phyloP scores from a whole-genome alignment of 1,140 invertebrate genomes.

The Euborellia annulipes region DNA sequence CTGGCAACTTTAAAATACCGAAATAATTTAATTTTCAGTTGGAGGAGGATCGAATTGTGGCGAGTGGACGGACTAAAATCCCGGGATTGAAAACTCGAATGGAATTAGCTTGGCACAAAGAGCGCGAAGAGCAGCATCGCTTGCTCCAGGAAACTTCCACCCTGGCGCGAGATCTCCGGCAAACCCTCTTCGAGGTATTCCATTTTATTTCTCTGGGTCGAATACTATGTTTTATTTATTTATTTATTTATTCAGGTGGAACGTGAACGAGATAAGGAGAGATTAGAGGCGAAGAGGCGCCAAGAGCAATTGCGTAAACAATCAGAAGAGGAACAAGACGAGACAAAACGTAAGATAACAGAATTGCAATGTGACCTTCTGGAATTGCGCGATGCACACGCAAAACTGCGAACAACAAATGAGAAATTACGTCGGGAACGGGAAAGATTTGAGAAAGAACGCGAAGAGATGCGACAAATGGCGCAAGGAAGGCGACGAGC shows the following conservation, averaged over 20 bases:
- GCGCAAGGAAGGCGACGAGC: slow-evolving; percentile 33
- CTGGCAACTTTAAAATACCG: background rate
- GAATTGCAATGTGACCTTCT: slow-evolving; percentile 72
- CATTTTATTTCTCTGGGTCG: slow-evolving; percentile 8
- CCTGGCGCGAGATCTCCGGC: slow-evolving; percentile 70
- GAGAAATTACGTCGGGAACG: slow-evolving; percentile 77
- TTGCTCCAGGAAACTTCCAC: slow-evolving; percentile 81
- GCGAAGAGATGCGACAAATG: slow-evolving; percentile 44
- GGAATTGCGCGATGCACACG: slow-evolving; percentile 77
- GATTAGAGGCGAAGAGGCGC: slow-evolving; percentile 67
- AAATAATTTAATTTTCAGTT: slow-evolving; percentile 32
- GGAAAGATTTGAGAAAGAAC: slow-evolving; percentile 64
- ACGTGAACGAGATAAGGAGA: slow-evolving; percentile 73
- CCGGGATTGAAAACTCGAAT: slow-evolving; percentile 72
- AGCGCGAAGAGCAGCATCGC: slow-evolving; percentile 80
- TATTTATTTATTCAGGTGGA: slow-evolving; percentile 42
- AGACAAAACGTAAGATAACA: slow-evolving; percentile 66
- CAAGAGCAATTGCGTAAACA: slow-evolving; percentile 68
- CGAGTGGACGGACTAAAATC: slow-evolving; percentile 65
- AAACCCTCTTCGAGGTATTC: slow-evolving; percentile 66
- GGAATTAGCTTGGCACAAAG: slow-evolving; percentile 91
- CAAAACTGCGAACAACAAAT: slow-evolving; percentile 79
- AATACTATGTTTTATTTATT: too few relatives aligned
- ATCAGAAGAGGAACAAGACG: slow-evolving; percentile 76
- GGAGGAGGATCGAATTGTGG: slow-evolving; percentile 64